phyloP scores from a whole-genome alignment of 2,113 vertebrate genomes.

The Taurulus bubalis region DNA sequence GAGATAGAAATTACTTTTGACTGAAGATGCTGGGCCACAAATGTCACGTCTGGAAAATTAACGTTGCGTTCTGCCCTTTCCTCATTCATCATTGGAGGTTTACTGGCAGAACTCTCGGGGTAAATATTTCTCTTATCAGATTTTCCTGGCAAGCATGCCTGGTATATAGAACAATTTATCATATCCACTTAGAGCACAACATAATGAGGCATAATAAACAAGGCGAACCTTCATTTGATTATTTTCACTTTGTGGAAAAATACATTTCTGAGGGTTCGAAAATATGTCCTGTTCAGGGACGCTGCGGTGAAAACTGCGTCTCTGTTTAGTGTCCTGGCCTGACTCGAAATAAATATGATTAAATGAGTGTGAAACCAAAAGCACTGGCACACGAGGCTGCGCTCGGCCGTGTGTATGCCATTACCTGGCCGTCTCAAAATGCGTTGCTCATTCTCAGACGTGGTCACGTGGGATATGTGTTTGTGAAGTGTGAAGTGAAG shows the following conservation, averaged over 20 bases:
- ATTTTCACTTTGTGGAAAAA: conserved; percentile 56
- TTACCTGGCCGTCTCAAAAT: conserved; percentile 51
- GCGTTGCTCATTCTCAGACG: conserved; percentile 20
- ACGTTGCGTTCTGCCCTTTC: conserved; percentile 47
- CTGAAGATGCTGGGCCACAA: conserved; percentile 24
- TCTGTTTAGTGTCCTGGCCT: conserved; percentile 59
- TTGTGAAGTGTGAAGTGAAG: conserved; percentile 23
- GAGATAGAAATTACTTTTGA: conserved; percentile 14
- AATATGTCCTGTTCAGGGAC: conserved; percentile 33
- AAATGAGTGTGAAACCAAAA: conserved; percentile 62
- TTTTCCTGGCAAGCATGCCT: conserved; percentile 62
- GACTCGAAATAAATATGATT: conserved; percentile 53
- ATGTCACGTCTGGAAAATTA: conserved; percentile 52
- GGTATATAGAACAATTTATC: conserved; percentile 63
- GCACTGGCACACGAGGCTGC: conserved; percentile 29
- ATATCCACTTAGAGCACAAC: conserved; percentile 62
- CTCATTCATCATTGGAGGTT: conserved; percentile 68
- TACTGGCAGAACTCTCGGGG: conserved; percentile 60
- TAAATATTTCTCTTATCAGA: conserved; percentile 78
- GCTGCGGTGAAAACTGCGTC: conserved; percentile 3
- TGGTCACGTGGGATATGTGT: conserved; percentile 37
- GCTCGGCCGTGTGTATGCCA: conserved; percentile 52
- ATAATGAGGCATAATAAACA: conserved; percentile 70
- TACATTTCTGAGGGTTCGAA: conserved; percentile 43
- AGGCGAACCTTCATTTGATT: conserved; percentile 63